Percentiles rank a stretch among this genome's conserved stretches.
These are phyloP conservation scores for Petrocephalus schoutedeni DNA, from an alignment of 2,797 vertebrate species.

Conservation along the genomic window DNA sequence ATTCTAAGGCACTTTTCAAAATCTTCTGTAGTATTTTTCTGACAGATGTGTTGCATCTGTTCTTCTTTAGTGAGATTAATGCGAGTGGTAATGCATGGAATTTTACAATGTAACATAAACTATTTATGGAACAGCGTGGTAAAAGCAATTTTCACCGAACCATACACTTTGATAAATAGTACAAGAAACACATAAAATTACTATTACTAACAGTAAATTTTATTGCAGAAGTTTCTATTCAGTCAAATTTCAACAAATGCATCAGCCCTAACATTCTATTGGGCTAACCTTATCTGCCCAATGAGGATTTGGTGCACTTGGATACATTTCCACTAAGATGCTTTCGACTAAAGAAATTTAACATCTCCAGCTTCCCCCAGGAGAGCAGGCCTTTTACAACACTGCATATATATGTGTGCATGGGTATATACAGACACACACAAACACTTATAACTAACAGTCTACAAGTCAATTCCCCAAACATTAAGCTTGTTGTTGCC, in stretches of 20 bases:
- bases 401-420: background rate
- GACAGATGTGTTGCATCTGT: background rate
- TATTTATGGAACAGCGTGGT: background rate
- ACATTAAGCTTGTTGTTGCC: background rate
- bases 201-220: background rate
- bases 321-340: background rate
- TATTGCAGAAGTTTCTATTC: background rate
- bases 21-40: background rate
- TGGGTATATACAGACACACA: background rate
- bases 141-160: background rate
- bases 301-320: background rate
- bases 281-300: no score
- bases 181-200: background rate
- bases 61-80: background rate
- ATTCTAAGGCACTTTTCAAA: background rate
- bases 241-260: background rate
- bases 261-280: no score
- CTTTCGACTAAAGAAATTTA: background rate
- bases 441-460: background rate
- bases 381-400: background rate
- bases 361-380: background rate
- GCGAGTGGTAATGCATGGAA: background rate
- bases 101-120: background rate
- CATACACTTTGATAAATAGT: background rate
- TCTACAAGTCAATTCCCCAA: background rate